Percentiles rank a stretch among this genome's conserved stretches.
These are phyloP conservation scores for Erpetoichthys calabaricus DNA, from an alignment of 2,797 vertebrate genomes.

Conservation along the genomic window DNA sequence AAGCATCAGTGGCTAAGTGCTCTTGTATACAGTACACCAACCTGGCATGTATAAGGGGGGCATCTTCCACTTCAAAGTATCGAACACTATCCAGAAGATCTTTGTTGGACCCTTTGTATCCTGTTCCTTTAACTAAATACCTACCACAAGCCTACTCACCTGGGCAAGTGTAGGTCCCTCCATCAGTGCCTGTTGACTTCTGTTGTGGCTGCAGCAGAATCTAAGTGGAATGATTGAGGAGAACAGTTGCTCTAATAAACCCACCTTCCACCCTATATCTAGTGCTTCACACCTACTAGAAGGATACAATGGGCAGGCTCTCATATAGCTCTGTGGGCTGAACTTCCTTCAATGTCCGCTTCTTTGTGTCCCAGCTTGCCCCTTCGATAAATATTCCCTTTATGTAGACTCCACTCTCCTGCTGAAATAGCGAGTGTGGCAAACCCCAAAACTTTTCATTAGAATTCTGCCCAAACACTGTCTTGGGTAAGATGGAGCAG, in stretches of 20 bases:
- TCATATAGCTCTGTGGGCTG: constrained; percentile 21
- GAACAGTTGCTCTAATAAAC: no score
- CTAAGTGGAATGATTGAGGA: constrained; percentile 9
- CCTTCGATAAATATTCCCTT: constrained; percentile 22
- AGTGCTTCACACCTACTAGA: background rate
- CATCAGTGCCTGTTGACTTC: constrained; percentile 6
- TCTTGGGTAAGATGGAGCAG: background rate
- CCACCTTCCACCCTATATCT: background rate
- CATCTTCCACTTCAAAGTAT: no score
- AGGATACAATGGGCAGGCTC: constrained; percentile 24
- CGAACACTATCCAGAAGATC: no score
- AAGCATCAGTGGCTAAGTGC: background rate
- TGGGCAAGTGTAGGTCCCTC: constrained; percentile 18
- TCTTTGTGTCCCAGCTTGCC: constrained; percentile 18
- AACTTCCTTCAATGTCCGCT: constrained; percentile 16
- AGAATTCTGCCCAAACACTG: background rate
- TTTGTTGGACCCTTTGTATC: no score
- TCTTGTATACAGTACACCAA: background rate
- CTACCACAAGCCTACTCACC: constrained; percentile 4
- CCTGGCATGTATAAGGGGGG: no score
- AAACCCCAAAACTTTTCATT: background rate
- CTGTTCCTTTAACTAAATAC: no score
- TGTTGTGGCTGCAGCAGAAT: constrained; percentile 19
- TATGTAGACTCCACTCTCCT: constrained; percentile 20
- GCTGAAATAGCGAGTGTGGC: background rate